Conservation (phyloP, 2,113 vertebrate genomes). For the Lepisosteus oculatus region DNA sequence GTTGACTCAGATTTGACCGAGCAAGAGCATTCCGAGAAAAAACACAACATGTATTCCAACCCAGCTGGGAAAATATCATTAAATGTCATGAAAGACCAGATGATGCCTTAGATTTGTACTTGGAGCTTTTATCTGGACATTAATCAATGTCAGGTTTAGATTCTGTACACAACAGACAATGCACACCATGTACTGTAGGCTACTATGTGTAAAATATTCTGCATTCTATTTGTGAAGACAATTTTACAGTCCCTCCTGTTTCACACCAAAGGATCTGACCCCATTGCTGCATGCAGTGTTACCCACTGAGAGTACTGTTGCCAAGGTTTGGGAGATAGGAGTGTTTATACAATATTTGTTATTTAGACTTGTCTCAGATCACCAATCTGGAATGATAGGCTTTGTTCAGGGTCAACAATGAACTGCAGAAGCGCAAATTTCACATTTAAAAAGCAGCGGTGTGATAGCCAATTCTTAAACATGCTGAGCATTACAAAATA, state of each 20-base stretch:
- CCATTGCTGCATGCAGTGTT: no score
- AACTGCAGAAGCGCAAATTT: neutral
- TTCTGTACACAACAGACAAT: no score
- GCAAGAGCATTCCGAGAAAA: neutral
- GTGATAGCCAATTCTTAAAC: neutral
- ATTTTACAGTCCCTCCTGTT: no score
- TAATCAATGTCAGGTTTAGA: no score
- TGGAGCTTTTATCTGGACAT: no score
- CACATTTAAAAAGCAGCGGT: neutral
- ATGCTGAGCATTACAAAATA: constrained; percentile 4
- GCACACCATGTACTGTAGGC: no score
- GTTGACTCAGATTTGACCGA: neutral
- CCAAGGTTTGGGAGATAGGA: no score
- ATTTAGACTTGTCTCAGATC: neutral
- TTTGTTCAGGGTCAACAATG: constrained; percentile 3
- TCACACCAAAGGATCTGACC: no score
- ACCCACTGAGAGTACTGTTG: no score
- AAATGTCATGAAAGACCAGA: neutral
- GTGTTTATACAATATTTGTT: neutral
- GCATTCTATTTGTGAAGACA: no score
- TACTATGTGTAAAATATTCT: no score
- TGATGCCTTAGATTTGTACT: neutral
- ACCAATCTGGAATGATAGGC: neutral
- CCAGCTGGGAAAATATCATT: neutral
- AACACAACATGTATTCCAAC: neutral